A percentile compares a stretch with the other conserved stretches of the same genome.
Conservation (phyloP, 2,797 vertebrate genomes). For the Poecilia wingei region DNA sequence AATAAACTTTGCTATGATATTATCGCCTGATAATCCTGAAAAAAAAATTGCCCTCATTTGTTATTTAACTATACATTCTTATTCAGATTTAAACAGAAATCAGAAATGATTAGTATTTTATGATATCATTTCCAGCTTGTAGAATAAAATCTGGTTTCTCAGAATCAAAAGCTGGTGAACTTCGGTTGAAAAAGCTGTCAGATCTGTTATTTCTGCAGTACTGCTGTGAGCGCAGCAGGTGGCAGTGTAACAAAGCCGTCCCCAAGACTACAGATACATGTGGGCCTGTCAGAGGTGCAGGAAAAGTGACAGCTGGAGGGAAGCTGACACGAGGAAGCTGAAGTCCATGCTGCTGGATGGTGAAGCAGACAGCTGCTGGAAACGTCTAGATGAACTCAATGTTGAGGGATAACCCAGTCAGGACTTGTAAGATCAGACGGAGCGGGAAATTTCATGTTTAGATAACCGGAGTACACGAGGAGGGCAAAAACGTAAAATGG, state of each 20-base stretch:
- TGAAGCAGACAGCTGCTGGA: constrained; percentile 5
- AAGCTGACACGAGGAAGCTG: constrained; percentile 31
- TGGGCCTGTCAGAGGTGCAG: constrained; percentile 7
- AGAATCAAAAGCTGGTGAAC: neutral
- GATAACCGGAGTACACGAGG: constrained; percentile 25
- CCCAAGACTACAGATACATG: neutral
- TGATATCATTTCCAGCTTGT: neutral
- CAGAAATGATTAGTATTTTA: neutral
- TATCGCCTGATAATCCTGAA: neutral
- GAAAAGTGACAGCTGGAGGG: constrained; percentile 36
- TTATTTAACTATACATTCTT: neutral
- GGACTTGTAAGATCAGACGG: constrained; percentile 1
- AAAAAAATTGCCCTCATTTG: neutral
- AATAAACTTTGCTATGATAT: neutral
- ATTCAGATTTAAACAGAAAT: neutral
- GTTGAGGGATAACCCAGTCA: neutral
- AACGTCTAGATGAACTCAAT: constrained; percentile 8
- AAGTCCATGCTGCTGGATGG: neutral
- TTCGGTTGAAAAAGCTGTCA: no score
- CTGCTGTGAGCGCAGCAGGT: constrained; percentile 45
- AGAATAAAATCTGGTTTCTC: neutral
- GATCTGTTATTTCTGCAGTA: neutral
- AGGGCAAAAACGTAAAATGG: neutral
- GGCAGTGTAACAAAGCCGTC: constrained; percentile 41
- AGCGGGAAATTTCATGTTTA: constrained; percentile 45